These are phyloP conservation scores for Crossaster papposus DNA, from an alignment of 53 echinoderm and acorn worm genomes.

Conservation along the genomic window DNA sequence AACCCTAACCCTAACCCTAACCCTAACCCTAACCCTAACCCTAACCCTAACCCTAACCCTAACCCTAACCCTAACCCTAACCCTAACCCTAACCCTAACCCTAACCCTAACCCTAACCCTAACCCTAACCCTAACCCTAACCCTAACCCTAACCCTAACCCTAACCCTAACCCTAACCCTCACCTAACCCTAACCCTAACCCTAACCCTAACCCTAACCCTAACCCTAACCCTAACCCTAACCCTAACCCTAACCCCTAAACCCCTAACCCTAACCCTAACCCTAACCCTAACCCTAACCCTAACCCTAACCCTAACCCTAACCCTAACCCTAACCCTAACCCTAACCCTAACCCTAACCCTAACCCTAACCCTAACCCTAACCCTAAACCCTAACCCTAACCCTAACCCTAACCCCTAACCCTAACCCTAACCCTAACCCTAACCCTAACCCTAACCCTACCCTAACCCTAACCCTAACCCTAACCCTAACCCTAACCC, in stretches of 20 bases:
- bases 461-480: constrained; percentile 7
- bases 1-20: not conserved
- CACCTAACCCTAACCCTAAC: constrained; percentile 18
- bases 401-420: constrained; percentile 32
- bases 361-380: constrained; percentile 26
- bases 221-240: constrained; percentile 21
- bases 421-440: constrained; percentile 14
- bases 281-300: constrained; percentile 37
- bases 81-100: constrained; percentile 1
- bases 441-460: not conserved
- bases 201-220: constrained; percentile 29
- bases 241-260: constrained; percentile 28
- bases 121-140: not conserved
- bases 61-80: not conserved
- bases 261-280: constrained; percentile 35
- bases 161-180: constrained; percentile 12
- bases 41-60: not conserved
- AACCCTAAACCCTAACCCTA: constrained; percentile 14
- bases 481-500: not conserved
- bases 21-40: constrained; percentile 3
- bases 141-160: not conserved
- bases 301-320: constrained; percentile 5
- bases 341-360: constrained; percentile 40
- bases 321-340: constrained; percentile 18
- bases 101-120: not conserved